Evolutionary conservation across 2,888 invertebrate genomes (phyloP).

Genomic region (Operophtera brumata): DNA sequence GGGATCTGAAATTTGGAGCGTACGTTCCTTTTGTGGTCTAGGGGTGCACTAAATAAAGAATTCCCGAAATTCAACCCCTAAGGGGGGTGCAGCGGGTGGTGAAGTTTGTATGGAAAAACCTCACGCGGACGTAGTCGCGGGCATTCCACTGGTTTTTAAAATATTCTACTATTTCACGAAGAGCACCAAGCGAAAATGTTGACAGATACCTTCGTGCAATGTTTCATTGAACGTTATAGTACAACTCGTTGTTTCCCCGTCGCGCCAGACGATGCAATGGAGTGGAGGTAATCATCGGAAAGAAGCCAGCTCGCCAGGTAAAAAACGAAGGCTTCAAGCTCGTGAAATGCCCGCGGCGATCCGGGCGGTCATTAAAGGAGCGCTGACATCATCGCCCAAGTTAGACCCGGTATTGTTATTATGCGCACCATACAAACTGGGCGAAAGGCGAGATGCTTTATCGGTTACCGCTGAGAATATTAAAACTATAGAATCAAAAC

Average conservation of each 20-base stretch:
- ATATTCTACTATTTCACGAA: too few relatives aligned
- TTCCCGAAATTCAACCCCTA: too few relatives aligned
- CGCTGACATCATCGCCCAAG: constrained; percentile 77
- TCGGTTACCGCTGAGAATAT: constrained; percentile 61
- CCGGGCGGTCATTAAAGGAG: constrained; percentile 61
- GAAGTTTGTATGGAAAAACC: too few relatives aligned
- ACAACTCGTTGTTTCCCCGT: constrained; percentile 30
- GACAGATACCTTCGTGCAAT: too few relatives aligned
- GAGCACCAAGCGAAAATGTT: too few relatives aligned
- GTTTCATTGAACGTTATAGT: too few relatives aligned
- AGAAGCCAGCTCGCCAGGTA: constrained; percentile 41
- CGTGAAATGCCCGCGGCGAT: constrained; percentile 62
- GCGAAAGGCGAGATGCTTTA: constrained; percentile 67
- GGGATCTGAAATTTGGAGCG: too few relatives aligned
- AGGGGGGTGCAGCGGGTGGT: too few relatives aligned
- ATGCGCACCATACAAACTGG: constrained; percentile 45
- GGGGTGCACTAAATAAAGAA: too few relatives aligned
- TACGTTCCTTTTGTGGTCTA: too few relatives aligned
- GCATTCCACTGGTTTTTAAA: too few relatives aligned
- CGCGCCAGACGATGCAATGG: constrained; percentile 26
- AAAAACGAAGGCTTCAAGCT: constrained; percentile 51
- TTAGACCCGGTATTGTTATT: constrained; percentile 68
- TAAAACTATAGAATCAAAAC: constrained; percentile 52
- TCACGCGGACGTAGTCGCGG: too few relatives aligned
- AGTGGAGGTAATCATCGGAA: constrained; percentile 39